These are phyloP conservation scores for Brienomyrus brachyistius DNA, from an alignment of 2,113 vertebrate species.

Conservation along the genomic window DNA sequence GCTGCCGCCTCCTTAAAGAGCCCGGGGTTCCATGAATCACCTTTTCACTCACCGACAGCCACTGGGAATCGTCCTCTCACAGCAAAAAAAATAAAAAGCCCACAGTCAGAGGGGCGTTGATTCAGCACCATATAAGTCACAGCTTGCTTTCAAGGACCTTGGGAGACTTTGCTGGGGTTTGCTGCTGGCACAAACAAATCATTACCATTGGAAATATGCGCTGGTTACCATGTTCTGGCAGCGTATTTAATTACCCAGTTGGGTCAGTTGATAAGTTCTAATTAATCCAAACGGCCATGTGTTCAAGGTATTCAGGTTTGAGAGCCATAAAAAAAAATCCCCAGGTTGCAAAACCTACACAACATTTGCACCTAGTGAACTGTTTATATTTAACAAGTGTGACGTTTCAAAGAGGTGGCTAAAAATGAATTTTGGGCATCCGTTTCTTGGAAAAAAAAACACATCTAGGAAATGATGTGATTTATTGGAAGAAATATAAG, in stretches of 20 bases:
- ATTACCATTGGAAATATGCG: constrained; percentile 3
- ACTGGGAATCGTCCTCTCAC: constrained; percentile 2
- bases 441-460: neutral
- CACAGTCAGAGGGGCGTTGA: neutral
- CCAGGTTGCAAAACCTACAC: neutral
- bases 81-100: neutral
- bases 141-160: neutral
- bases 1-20: neutral
- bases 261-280: neutral
- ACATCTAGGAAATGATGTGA: neutral
- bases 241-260: constrained; percentile 14
- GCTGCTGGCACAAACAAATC: neutral
- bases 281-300: constrained; percentile 1
- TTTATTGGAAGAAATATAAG: constrained; percentile 7
- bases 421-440: neutral
- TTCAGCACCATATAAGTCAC: neutral
- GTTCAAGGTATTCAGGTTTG: neutral
- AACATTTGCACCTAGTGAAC: neutral
- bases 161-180: constrained; percentile 3
- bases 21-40: neutral
- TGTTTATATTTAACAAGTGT: constrained; percentile 7
- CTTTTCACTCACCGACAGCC: constrained; percentile 2
- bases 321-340: neutral
- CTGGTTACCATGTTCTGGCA: neutral
- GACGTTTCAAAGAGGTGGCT: constrained; percentile 1